Evolutionary conservation across 2,113 vertebrate genomes (phyloP), one percentile per base, ranked within the genome.

Genomic region (Synchiropus splendidus): DNA sequence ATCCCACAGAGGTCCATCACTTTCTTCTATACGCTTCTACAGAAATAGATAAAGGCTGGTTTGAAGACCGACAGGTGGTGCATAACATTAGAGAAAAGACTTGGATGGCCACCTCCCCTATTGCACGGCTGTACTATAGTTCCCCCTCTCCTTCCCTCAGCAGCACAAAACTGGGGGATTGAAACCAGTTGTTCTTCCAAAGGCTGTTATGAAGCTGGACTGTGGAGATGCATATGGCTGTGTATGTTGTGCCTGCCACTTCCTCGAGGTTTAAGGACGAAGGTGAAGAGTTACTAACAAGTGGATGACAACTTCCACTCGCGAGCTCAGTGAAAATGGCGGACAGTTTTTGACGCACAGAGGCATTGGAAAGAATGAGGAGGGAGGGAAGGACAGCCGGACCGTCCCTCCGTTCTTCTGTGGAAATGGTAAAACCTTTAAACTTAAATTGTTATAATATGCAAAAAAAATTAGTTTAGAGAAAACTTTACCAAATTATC

Each of bases 381-480:
- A 61, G 57, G 66, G 51, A 63, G 51, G 52, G 39, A 67, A 63
- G 67, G 64, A 61, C 64, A 74, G 70, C 54, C 72, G 68, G 67
- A 74, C 79, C 79, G 74, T 78, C 78, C 81, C 83, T 85, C 83
- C 77, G 71, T 59, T 67, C 79, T 78, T 75, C 72, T 77, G 74
- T 76, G 64, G 64, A 75, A 78, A 80, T 72, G 74, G 75, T 74
- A 48, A 80, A 27, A 85, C 83, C 83, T 85, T 86, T 83, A 85
- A 83, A 77, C 68, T 74, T 77, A 57, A 81, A 65, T 77, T 80
- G 74, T 82, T 73, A 79, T 70, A 53, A 82, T 85, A 86, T 86
- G 84, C 84, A 86, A 86, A 78, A 65, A 77, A 80, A 84, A 74
- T 80, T 85, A 86, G 83, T 67, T 67, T 85, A 83, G 81, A 78